Evolutionary conservation across 2,888 invertebrate species (phyloP).

Genomic region (Leptogaster cylindrica): DNA sequence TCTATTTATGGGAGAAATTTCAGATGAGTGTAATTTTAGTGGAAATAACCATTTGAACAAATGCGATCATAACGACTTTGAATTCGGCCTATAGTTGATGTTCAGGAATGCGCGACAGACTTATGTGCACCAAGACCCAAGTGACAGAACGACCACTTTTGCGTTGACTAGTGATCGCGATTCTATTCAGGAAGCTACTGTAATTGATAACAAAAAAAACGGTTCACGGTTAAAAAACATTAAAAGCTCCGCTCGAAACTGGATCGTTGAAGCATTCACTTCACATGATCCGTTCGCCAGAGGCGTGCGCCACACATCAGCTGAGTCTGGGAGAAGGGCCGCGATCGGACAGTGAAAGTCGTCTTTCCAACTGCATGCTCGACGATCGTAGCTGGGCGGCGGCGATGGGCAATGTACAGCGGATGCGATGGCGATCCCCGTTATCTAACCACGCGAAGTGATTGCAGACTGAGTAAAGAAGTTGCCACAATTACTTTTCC

Average conservation of each 20-base stretch:
- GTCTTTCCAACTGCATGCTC: conserved; percentile 42
- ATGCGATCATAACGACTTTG: not conserved
- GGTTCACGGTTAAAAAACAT: conserved; percentile 31
- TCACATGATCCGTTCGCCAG: conserved; percentile 24
- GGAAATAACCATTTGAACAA: not conserved
- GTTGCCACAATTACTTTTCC: conserved; percentile 36
- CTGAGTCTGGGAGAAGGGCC: conserved; percentile 33
- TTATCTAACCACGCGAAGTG: conserved; percentile 36
- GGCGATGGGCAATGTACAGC: not conserved
- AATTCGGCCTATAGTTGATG: no score
- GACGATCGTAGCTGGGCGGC: conserved; percentile 3
- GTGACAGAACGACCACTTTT: not conserved
- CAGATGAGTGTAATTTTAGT: not conserved
- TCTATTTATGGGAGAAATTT: conserved; percentile 10
- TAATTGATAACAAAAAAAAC: conserved; percentile 27
- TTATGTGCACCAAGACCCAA: no score
- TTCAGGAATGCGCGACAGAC: no score
- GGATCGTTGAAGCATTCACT: conserved; percentile 35
- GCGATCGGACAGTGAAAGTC: conserved; percentile 43
- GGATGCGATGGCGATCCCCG: not conserved
- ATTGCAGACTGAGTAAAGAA: conserved; percentile 28
- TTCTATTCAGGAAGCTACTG: conserved; percentile 9
- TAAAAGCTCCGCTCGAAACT: conserved; percentile 19
- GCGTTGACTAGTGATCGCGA: not conserved
- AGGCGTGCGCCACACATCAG: conserved; percentile 2